These are phyloP conservation scores for Arvicanthis niloticus DNA, from an alignment of 2,113 vertebrate genomes.

Conservation along the genomic window DNA sequence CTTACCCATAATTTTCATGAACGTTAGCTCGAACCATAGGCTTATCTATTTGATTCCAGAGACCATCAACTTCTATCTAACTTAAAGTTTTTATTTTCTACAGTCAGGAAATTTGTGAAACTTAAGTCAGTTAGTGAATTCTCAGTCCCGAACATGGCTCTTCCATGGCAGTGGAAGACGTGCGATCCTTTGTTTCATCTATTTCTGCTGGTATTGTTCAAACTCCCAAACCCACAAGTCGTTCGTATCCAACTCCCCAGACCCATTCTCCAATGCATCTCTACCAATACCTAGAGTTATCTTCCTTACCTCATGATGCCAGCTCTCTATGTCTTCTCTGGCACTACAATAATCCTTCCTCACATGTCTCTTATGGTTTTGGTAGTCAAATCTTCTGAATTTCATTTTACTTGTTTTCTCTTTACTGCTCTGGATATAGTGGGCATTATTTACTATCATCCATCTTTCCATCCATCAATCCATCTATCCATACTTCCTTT, in stretches of 20 bases:
- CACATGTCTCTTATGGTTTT: not conserved
- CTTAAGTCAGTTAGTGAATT: not conserved
- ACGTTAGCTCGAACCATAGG: not conserved
- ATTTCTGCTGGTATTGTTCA: not conserved
- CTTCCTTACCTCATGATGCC: not conserved
- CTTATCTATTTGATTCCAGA: not conserved
- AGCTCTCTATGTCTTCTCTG: not conserved
- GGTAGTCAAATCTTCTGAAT: not conserved
- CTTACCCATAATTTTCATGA: not conserved
- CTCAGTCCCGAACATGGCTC: not conserved
- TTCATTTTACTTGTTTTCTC: not conserved
- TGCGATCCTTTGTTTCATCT: not conserved
- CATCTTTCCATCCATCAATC: not conserved
- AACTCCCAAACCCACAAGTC: not conserved
- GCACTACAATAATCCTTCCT: not conserved
- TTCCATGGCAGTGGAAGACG: not conserved
- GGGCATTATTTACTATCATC: not conserved
- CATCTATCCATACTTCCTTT: not conserved
- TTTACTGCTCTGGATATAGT: not conserved
- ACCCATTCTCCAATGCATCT: not conserved
- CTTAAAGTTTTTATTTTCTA: conserved; percentile 31
- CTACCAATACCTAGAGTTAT: not conserved
- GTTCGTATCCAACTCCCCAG: not conserved
- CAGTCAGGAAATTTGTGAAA: conserved; percentile 11
- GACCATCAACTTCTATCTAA: not conserved